These are phyloP conservation scores for Hippotragus niger DNA, from an alignment of 2,113 vertebrate genomes.

Conservation along the genomic window DNA sequence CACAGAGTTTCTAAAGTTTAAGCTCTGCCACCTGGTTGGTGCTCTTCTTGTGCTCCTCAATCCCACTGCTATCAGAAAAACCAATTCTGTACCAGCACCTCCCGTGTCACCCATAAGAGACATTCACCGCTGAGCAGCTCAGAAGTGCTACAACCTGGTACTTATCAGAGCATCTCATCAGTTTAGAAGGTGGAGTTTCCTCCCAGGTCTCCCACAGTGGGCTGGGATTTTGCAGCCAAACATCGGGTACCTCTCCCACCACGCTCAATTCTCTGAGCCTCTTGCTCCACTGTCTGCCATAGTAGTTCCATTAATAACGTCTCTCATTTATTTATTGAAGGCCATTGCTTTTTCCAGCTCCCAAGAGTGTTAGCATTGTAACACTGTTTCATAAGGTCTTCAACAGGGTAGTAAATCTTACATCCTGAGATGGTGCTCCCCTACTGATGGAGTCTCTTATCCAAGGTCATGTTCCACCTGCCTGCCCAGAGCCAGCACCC, in stretches of 20 bases:
- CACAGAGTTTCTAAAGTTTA: background rate
- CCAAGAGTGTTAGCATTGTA: background rate
- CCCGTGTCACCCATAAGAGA: too few species aligned
- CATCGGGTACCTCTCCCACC: fast-evolving
- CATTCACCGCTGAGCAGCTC: background rate
- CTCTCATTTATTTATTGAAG: background rate
- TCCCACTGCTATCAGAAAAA: background rate
- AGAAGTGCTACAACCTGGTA: background rate
- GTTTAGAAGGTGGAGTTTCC: background rate
- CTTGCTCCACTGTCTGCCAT: background rate
- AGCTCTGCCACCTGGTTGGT: background rate
- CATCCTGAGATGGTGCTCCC: background rate
- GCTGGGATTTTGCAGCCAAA: background rate
- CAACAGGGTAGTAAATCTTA: background rate
- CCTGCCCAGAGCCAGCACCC: background rate
- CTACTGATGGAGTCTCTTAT: background rate
- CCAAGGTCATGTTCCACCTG: background rate
- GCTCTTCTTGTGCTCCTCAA: background rate
- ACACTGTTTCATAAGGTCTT: background rate
- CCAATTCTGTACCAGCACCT: background rate
- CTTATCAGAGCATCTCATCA: background rate
- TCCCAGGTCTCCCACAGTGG: background rate
- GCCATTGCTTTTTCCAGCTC: background rate
- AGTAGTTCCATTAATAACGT: background rate
- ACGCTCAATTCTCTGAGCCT: background rate